Base-by-base conservation (phyloP, 2,113 vertebrate genomes). In the Ailuropoda melanoleuca region DNA sequence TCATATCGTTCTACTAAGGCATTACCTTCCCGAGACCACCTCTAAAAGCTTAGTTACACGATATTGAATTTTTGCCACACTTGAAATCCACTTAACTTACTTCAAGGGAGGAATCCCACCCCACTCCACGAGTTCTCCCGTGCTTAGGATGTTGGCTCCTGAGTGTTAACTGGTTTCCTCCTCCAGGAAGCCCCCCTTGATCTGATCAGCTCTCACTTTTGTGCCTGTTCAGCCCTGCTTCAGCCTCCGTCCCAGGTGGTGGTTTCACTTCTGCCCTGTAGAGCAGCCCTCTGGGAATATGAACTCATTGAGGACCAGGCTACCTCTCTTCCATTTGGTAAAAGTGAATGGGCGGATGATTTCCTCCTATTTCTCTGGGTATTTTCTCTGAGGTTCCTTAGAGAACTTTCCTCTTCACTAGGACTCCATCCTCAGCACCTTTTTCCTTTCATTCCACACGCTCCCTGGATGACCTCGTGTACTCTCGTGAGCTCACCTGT, bases 61-160 rank as follows among this genome's bases (percentile, higher is more conserved):
- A 1, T 14, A 1, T 4, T 7, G 29, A 23, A 9, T 39, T 55
- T 48, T 2, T 50, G 21, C 24, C 39, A 10, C 34, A 4, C 24
- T 29, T 19, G 4, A 21, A 70, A 62, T 48, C 17, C 26, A 9
- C 12, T 14, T 18, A 66, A 3, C 29, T 37, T 14, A 58, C 26
- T 26, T 37, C 37, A 0, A 87, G 66, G 66, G 80, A 43, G 6
- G 6, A 15, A 24, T 8, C 34, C 75, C n/a, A 1, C 6, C 82
- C 37, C 0, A 1, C 13, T 60, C 48, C 15, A 0, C 17, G 48
- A 60, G 17, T 39, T 84, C 68, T 85, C n/a, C 12, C 0, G 0
- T 1, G 31, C 26, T 8, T 0, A 1, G 66, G 37, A 14, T 18
- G 0, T 34, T 18, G 21, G 64, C 50, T 24, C 29, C 3, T 23